Conservation (phyloP, 1,140 invertebrate genomes). For the Solenopsis fugax region DNA sequence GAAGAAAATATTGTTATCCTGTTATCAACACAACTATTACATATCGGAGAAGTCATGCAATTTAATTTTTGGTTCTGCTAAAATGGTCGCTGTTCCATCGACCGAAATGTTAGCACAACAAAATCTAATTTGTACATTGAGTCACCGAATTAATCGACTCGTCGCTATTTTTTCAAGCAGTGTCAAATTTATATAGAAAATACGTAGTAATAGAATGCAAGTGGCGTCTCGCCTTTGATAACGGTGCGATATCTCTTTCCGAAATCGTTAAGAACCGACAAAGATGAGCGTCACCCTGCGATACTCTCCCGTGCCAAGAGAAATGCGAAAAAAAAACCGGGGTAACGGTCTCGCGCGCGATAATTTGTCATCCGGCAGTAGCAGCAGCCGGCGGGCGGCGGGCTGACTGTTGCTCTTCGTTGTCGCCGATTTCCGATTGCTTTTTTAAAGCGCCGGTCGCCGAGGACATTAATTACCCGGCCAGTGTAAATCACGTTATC, state of each 20-base stretch:
- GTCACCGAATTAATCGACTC: background rate
- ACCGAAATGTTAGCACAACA: background rate
- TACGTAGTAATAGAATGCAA: background rate
- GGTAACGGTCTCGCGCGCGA: constrained; percentile 65
- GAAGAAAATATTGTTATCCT: background rate
- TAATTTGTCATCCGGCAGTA: constrained; percentile 79
- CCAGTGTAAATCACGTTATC: constrained; percentile 84
- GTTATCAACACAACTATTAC: background rate
- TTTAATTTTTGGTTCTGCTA: background rate
- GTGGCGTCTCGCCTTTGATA: constrained; percentile 8
- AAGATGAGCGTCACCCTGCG: constrained; percentile 34
- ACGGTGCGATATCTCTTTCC: constrained; percentile 12
- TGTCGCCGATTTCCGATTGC: constrained; percentile 83
- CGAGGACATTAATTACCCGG: constrained; percentile 82
- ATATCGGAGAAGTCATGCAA: background rate
- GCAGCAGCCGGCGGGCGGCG: constrained; percentile 59
- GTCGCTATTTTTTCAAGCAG: background rate
- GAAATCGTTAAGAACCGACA: constrained; percentile 39
- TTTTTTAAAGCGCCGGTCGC: constrained; percentile 78
- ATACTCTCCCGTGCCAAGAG: constrained; percentile 36
- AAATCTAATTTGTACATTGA: background rate
- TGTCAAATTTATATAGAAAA: background rate
- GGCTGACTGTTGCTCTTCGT: constrained; percentile 76
- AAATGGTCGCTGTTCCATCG: background rate
- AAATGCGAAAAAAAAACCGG: constrained; percentile 42